Percentiles rank a stretch among this genome's conserved stretches.
Conservation (phyloP, 2,113 vertebrate genomes). For the Protobothrops mucrosquamatus region DNA sequence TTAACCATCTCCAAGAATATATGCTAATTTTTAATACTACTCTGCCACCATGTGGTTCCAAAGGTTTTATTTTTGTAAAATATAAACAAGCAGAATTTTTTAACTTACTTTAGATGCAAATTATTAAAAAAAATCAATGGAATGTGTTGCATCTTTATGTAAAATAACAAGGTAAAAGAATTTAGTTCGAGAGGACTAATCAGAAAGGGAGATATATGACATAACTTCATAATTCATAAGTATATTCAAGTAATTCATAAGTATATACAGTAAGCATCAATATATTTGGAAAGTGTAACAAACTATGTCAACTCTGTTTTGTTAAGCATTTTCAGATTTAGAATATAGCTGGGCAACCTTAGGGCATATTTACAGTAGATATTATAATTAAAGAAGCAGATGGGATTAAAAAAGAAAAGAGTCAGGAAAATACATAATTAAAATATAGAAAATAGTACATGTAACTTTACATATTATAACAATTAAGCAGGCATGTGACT, state of each 20-base stretch:
- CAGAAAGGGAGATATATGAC: not conserved
- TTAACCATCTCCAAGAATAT: not conserved
- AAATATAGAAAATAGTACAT: not conserved
- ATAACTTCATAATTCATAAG: not conserved
- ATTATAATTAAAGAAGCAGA: not conserved
- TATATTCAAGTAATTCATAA: not conserved
- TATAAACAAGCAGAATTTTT: not conserved
- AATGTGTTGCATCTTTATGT: not conserved
- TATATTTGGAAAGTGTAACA: not conserved
- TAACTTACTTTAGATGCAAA: not conserved
- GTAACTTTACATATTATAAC: not conserved
- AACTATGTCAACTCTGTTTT: not conserved
- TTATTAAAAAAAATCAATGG: not conserved
- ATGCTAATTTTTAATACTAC: constrained; percentile 53
- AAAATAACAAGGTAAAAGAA: not conserved
- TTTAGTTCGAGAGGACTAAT: not conserved
- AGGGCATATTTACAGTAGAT: not conserved
- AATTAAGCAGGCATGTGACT: not conserved
- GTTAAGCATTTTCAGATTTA: not conserved
- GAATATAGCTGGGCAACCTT: not conserved
- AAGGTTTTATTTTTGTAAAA: constrained; percentile 3
- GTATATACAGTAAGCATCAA: not conserved
- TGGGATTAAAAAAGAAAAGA: not conserved
- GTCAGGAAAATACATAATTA: not conserved
- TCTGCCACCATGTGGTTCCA: constrained; percentile 70